A percentile compares a stretch with the other conserved stretches of the same genome.
phyloP scores from a whole-genome alignment of 2,113 vertebrate genomes.

The Heteronetta atricapilla region DNA sequence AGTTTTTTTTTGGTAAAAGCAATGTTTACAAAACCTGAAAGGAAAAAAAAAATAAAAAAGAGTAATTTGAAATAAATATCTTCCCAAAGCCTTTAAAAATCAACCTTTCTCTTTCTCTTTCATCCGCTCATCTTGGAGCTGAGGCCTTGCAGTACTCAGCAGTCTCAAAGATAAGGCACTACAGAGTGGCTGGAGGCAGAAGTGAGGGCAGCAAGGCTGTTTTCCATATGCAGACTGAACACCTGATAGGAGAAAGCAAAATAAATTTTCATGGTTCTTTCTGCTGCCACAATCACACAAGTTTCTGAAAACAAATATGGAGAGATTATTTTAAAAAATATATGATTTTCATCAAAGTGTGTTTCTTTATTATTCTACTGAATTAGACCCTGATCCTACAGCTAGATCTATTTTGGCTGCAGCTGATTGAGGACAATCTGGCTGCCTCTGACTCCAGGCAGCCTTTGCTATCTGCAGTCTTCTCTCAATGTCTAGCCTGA shows the following conservation, averaged over 20 bases:
- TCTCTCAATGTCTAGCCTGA: neutral
- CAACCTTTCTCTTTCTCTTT: neutral
- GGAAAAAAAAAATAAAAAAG: neutral
- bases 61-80: neutral
- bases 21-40: neutral
- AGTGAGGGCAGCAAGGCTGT: neutral
- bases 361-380: neutral
- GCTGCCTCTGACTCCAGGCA: neutral
- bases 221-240: constrained; percentile 19
- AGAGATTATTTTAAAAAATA: neutral
- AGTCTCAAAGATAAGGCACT: neutral
- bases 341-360: neutral
- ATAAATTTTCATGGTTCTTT: neutral
- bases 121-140: neutral
- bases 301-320: neutral
- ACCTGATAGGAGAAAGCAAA: neutral
- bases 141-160: neutral
- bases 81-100: neutral
- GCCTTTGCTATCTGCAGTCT: neutral
- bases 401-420: neutral
- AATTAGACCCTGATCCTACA: neutral
- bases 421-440: neutral
- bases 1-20: neutral
- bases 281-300: neutral
- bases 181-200: neutral